phyloP scores from a whole-genome alignment of 2,113 vertebrate genomes.

The Cottus gobio region DNA sequence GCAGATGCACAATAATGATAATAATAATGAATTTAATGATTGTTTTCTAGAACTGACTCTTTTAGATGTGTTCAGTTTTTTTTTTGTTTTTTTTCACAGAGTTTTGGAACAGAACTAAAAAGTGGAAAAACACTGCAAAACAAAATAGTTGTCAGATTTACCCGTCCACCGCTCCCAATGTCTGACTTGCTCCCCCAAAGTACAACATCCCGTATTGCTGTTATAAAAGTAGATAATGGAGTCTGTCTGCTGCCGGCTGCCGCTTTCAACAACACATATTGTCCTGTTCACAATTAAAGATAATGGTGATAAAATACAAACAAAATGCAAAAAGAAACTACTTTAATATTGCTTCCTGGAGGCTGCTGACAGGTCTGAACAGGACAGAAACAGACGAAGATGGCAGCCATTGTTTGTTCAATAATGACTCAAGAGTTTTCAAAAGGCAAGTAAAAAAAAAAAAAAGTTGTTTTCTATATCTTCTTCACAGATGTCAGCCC shows the following conservation, averaged over 20 bases:
- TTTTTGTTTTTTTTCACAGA: neutral
- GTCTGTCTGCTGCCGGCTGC: neutral
- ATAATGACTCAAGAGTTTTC: neutral
- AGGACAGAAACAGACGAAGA: constrained; percentile 4
- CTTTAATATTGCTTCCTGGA: neutral
- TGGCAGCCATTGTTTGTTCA: neutral
- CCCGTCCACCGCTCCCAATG: neutral
- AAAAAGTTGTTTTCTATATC: neutral
- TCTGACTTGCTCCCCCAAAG: constrained; percentile 5
- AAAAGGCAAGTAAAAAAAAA: neutral
- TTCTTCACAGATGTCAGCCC: neutral
- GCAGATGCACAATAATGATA: neutral
- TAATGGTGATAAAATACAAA: neutral
- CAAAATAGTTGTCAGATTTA: neutral
- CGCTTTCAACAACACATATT: constrained; percentile 1
- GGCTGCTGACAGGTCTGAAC: neutral
- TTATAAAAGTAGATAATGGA: constrained; percentile 30
- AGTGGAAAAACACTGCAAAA: neutral
- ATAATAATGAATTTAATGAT: neutral
- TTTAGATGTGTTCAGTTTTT: too few relatives aligned
- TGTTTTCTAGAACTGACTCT: neutral
- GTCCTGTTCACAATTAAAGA: neutral
- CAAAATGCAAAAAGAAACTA: neutral
- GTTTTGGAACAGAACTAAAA: neutral
- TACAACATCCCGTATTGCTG: constrained; percentile 39